Percentiles rank a stretch among this genome's conserved stretches.
These are phyloP conservation scores for Brachionus manjavacas DNA, from an alignment of 1,140 invertebrate species.

Conservation along the genomic window DNA sequence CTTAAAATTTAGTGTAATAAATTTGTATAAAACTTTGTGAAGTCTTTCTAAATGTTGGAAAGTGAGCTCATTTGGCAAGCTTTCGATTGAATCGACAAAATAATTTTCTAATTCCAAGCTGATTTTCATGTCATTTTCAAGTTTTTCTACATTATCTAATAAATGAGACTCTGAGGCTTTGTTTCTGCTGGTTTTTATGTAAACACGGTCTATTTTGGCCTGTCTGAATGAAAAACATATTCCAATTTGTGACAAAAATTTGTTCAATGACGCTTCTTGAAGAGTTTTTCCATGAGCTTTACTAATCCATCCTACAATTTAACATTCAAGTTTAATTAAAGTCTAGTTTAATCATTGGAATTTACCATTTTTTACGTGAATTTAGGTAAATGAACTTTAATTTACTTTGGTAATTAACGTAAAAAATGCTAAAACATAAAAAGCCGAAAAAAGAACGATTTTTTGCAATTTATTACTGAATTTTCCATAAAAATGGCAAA, in stretches of 20 bases:
- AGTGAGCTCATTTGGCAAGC: background rate
- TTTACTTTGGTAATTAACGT: no score
- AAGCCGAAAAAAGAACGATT: no score
- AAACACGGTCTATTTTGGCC: background rate
- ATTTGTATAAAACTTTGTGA: conserved; percentile 13
- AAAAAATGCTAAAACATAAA: no score
- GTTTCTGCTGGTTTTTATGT: background rate
- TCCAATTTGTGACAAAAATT: background rate
- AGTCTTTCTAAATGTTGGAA: background rate
- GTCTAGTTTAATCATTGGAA: no score
- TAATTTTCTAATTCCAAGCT: background rate
- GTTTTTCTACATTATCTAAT: background rate
- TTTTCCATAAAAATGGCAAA: no score
- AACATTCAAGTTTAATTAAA: no score
- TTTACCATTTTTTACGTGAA: no score
- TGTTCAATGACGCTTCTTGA: background rate
- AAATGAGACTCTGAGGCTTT: conserved; percentile 8
- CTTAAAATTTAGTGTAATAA: conserved; percentile 11
- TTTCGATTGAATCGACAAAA: background rate
- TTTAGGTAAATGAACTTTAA: no score
- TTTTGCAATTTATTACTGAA: no score
- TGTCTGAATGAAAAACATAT: conserved; percentile 9
- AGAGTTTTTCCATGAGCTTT: background rate
- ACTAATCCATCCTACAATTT: background rate
- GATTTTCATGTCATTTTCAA: background rate